Conservation (phyloP, 1,140 invertebrate genomes). For the Agrypnia vestita region DNA sequence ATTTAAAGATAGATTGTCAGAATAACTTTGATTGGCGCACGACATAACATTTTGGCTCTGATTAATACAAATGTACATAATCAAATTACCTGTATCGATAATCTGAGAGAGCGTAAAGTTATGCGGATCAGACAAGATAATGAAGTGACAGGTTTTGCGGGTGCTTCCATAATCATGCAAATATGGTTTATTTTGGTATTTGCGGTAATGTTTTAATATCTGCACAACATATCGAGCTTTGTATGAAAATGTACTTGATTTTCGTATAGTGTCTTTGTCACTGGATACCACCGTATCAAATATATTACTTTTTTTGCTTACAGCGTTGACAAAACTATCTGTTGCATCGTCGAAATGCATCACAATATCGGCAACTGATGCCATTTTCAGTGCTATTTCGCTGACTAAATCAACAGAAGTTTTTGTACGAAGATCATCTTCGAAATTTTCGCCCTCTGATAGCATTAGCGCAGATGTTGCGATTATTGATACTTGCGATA, state of each 20-base stretch:
- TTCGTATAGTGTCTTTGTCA: neutral
- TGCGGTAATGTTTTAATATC: neutral
- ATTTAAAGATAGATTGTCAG: neutral
- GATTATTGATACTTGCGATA: neutral
- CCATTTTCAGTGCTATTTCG: slow-evolving; percentile 17
- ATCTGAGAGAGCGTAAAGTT: neutral
- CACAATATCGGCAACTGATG: slow-evolving; percentile 14
- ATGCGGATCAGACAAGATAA: slow-evolving; percentile 29
- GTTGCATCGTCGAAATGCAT: slow-evolving; percentile 35
- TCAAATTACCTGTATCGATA: slow-evolving; percentile 7
- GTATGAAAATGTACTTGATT: slow-evolving; percentile 25
- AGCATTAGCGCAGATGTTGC: neutral
- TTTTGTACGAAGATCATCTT: neutral
- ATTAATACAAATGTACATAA: slow-evolving; percentile 35
- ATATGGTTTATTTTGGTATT: neutral
- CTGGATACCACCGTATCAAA: neutral
- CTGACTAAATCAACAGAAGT: slow-evolving; percentile 10
- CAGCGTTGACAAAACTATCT: neutral
- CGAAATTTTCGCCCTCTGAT: neutral
- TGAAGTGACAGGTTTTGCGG: slow-evolving; percentile 17
- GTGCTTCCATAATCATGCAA: neutral
- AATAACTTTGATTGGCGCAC: neutral
- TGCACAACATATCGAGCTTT: neutral
- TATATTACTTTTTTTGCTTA: neutral
- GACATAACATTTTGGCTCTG: slow-evolving; percentile 15